Evolutionary conservation across 64 coral and sea anemone species (phyloP), one percentile per base, ranked within the genome.

Genomic region (Anthopleura sola): DNA sequence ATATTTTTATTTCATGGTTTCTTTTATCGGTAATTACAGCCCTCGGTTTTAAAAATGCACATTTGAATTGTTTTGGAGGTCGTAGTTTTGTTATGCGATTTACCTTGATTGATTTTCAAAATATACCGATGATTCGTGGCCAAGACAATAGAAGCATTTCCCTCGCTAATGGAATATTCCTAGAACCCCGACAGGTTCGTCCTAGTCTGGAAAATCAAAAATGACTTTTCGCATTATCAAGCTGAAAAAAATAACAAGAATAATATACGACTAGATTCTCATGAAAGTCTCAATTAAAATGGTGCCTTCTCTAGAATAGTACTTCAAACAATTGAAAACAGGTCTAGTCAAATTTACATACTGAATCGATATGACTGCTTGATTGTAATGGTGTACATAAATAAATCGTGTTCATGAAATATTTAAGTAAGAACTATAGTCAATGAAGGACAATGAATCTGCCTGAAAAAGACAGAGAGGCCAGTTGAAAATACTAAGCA

Each of bases 81-180:
- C 76, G 37, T 7, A 23, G 34, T 79, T 79, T 79, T 79, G 76
- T 44, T 79, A 47, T 79, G 76, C 76, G 76, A 79, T 79, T 79
- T 79, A 79, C 21, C 36, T 79, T 44, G 21, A 44, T 79, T 79
- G 76, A 79, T 79, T 79, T 71, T 79, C 37, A 79, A 79, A 79
- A 79, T 79, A 79, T 23, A 79, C 76, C 37, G 76, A 79, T 47
- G 76, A 37, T 37, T 10, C 38, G 36, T 37, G 44, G 6, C 6
- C 24, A 44, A 79, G 19, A 79, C 76, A 79, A 79, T 79, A 79
- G 24, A 8, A 48, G 18, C 10, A 79, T 79, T 47, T 79, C 76
- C 76, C 14, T 21, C 8, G 17, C 15, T 79, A 79, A 79, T 79
- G 76, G 44, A 79, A 48, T 28, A 79, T 44, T 79, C 23, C 24